Evolutionary conservation across 2,797 vertebrate genomes (phyloP), one percentile per base, ranked within the genome.

Genomic region (Uromys caudimaculatus): DNA sequence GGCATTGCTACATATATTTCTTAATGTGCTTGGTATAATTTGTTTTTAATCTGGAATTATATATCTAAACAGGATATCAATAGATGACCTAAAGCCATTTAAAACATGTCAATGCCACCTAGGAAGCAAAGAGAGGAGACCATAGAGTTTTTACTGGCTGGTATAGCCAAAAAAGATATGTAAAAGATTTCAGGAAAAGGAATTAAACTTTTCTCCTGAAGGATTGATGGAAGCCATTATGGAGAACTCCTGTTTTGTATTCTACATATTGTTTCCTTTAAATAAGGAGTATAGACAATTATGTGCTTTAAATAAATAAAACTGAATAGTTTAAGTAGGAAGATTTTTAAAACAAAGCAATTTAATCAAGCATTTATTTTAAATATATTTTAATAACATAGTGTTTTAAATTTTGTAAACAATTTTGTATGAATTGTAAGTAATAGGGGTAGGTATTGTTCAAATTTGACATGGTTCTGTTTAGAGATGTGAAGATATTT

Each of bases 301-400:
- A 16, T 54, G 12, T 62, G 44, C 41, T 76, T 94, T 79, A 58
- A 6, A 52, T 29, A 58, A 35, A 83, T 35, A 60, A 35, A 83
- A 77, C 32, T 86, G 89, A 58, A 52, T 94, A 27, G 24, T 89
- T 90, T 78, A 69, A 89, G 21, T 29, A 91, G 32, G 44, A 81
- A 62, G 10, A 44, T 58, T 17, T 3, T 2, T 64, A 85, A 75
- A 44, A 64, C 54, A 52, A 54, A 56, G 14, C 38, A 11, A 14
- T 75, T 84, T 75, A 52, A 92, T 90, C 6, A 35, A 54, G 47
- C 13, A 32, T 38, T 38, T 82, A 58, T 82, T 78, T 56, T 3
- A 64, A 81, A 75, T 16, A 82, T 2, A 29, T n/a, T 79, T 64
- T 41, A n/a, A 69, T 76, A 93, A 88, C 56, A 62, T 35, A 47